A percentile compares a stretch with the other conserved stretches of the same genome.
phyloP scores from a whole-genome alignment of 2,113 vertebrate genomes.

The Macaca fascicularis region DNA sequence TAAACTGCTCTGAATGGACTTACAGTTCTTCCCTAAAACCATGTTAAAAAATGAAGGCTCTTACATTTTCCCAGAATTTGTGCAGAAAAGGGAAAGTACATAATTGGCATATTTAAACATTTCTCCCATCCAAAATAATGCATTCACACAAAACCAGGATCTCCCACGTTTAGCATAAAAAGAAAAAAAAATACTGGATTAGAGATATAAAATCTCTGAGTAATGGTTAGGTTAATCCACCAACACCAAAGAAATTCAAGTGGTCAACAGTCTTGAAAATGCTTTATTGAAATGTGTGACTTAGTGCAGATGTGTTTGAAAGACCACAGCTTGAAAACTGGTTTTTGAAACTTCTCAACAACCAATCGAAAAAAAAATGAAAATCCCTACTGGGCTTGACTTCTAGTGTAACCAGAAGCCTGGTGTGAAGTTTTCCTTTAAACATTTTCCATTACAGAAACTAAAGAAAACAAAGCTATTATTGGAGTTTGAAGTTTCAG shows the following conservation, averaged over 20 bases:
- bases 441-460: constrained; percentile 79
- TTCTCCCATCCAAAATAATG: constrained; percentile 34
- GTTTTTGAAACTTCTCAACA: constrained; percentile 84
- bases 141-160: constrained; percentile 25
- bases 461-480: constrained; percentile 75
- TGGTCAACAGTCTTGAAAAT: too few species aligned
- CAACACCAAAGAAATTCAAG: too few species aligned
- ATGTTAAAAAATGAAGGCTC: constrained; percentile 43
- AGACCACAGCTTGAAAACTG: constrained; percentile 87
- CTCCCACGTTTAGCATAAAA: background rate
- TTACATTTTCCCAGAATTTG: constrained; percentile 60
- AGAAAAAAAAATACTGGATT: constrained; percentile 20
- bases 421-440: constrained; percentile 70
- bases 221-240: too few species aligned
- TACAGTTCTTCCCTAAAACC: constrained; percentile 65
- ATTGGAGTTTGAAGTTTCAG: constrained; percentile 61
- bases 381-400: constrained; percentile 75
- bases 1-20: constrained; percentile 66
- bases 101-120: background rate
- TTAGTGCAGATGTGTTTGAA: constrained; percentile 88
- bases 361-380: constrained; percentile 73
- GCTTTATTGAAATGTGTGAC: too few species aligned
- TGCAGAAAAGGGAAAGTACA: constrained; percentile 40
- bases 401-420: constrained; percentile 79
- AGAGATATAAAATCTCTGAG: constrained; percentile 60